Percentiles rank a stretch among this genome's conserved stretches.
These are phyloP conservation scores for Nesoenas mayeri DNA, from an alignment of 2,113 vertebrate species.

Conservation along the genomic window DNA sequence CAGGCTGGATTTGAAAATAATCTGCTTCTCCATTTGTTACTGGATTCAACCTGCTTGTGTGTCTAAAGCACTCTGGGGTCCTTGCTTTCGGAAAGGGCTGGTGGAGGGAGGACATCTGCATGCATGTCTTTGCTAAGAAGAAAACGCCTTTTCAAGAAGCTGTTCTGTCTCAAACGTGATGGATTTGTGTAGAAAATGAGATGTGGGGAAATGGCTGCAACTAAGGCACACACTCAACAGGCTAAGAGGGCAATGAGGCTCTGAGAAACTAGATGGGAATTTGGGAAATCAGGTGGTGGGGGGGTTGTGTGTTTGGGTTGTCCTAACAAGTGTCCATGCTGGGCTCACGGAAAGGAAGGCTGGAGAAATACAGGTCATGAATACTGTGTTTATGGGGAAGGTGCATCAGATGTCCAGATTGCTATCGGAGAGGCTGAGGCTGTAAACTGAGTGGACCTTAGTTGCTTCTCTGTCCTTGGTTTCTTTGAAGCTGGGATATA, in stretches of 20 bases:
- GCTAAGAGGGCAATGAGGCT: not conserved
- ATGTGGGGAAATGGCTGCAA: not conserved
- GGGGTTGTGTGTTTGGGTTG: not conserved
- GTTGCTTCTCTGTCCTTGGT: not conserved
- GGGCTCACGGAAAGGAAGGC: not conserved
- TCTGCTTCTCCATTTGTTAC: not conserved
- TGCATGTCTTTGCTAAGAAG: not conserved
- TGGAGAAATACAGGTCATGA: not conserved
- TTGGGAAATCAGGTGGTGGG: not conserved
- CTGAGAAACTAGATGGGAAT: not conserved
- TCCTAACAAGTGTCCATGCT: not conserved
- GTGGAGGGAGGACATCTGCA: not conserved
- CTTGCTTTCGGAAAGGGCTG: not conserved
- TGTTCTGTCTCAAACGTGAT: not conserved
- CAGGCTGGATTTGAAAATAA: not conserved
- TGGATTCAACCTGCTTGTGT: not conserved
- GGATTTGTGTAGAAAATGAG: not conserved
- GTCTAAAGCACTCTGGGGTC: not conserved
- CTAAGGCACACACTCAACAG: not conserved
- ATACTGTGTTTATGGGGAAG: not conserved
- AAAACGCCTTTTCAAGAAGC: not conserved
- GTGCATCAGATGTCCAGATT: not conserved
- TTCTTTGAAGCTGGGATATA: not conserved
- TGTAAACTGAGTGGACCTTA: not conserved
- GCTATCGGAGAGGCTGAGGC: not conserved